Evolutionary conservation across 2,113 vertebrate genomes (phyloP).

Genomic region (Myrmophylax atrothorax): DNA sequence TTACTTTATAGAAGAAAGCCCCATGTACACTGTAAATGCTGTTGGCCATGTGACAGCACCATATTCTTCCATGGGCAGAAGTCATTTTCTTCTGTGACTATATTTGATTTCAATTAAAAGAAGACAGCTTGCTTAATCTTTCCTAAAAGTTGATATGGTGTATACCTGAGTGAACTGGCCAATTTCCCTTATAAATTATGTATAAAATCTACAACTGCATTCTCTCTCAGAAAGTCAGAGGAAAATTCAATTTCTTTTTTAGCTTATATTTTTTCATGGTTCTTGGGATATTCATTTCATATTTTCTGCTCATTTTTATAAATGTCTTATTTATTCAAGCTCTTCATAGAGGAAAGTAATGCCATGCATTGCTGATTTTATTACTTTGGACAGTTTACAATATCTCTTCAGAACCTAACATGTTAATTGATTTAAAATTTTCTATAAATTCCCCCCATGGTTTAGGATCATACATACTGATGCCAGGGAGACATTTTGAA

Average conservation of each 20-base stretch:
- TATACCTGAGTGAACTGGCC: slow-evolving; percentile 79
- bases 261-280: slow-evolving; percentile 74
- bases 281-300: slow-evolving; percentile 80
- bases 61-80: slow-evolving; percentile 49
- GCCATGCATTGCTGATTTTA: slow-evolving; percentile 80
- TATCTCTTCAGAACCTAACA: slow-evolving; percentile 70
- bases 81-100: slow-evolving; percentile 68
- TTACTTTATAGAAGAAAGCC: slow-evolving; percentile 50
- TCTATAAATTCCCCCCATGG: slow-evolving; percentile 58
- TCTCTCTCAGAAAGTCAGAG: slow-evolving; percentile 69
- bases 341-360: slow-evolving; percentile 75
- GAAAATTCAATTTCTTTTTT: slow-evolving; percentile 80
- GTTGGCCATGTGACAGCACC: slow-evolving; percentile 22
- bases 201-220: slow-evolving; percentile 72
- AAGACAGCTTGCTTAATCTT: slow-evolving; percentile 78
- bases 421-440: slow-evolving; percentile 80
- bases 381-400: slow-evolving; percentile 76
- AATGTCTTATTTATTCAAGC: slow-evolving; percentile 82
- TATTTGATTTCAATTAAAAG: slow-evolving; percentile 82
- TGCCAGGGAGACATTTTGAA: neutral
- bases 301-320: slow-evolving; percentile 79
- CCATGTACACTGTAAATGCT: slow-evolving; percentile 28
- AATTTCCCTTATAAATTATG: slow-evolving; percentile 83
- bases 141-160: slow-evolving; percentile 73
- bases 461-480: slow-evolving; percentile 25